Percentiles rank a stretch among this genome's conserved stretches.
Evolutionary conservation across 2,113 vertebrate species (phyloP).

Genomic region (Haplochromis burtoni): DNA sequence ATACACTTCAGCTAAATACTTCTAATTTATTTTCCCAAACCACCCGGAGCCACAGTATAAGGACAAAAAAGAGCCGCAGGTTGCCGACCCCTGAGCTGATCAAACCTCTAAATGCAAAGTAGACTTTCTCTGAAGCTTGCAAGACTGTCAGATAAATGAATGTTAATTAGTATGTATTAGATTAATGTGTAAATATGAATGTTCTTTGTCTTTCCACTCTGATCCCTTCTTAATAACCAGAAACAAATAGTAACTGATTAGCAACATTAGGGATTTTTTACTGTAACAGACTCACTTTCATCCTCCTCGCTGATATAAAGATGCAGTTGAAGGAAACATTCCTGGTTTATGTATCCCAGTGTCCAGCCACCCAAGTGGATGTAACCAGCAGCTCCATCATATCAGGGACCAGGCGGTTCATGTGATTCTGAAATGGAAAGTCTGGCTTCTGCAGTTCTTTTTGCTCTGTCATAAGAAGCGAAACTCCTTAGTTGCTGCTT

Average conservation of each 20-base stretch:
- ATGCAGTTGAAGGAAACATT: background rate
- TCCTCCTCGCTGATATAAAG: background rate
- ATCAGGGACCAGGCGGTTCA: background rate
- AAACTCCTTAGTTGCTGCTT: constrained; percentile 18
- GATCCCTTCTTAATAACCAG: background rate
- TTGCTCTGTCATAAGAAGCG: constrained; percentile 32
- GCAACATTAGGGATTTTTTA: background rate
- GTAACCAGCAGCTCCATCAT: background rate
- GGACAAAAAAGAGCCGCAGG: fast-evolving
- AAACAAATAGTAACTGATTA: background rate
- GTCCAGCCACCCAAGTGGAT: constrained; percentile 7
- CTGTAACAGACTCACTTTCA: background rate
- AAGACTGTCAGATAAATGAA: background rate
- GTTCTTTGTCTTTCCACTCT: background rate
- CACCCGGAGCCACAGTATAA: fast-evolving
- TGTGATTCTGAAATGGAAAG: constrained; percentile 47
- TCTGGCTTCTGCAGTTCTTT: constrained; percentile 11
- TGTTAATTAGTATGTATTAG: background rate
- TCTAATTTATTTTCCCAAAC: background rate
- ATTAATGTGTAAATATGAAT: background rate
- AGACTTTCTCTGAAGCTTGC: background rate
- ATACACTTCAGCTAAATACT: background rate
- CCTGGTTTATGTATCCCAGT: background rate
- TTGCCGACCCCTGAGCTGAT: background rate
- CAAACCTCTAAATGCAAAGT: background rate